A percentile compares a stretch with the other conserved stretches of the same genome.
Conservation (phyloP, 1,140 invertebrate species). For the Euschistus heros region DNA sequence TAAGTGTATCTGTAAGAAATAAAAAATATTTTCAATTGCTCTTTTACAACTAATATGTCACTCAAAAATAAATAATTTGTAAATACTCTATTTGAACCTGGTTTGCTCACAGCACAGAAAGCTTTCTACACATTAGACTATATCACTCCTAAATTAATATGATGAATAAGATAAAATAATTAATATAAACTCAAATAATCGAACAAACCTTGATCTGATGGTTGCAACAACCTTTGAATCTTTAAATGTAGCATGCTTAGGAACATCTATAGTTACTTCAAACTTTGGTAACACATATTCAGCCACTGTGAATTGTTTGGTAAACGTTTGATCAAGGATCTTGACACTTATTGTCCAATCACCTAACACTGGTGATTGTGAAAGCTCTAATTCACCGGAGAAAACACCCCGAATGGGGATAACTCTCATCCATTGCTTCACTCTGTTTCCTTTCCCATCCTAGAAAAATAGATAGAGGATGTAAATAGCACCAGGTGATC, state of each 20-base stretch:
- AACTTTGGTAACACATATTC: constrained; percentile 92
- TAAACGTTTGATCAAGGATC: constrained; percentile 50
- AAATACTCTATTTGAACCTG: too few relatives aligned
- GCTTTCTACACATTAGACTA: too few relatives aligned
- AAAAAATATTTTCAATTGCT: background rate
- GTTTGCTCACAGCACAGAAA: too few relatives aligned
- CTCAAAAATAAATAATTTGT: too few relatives aligned
- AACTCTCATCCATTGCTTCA: constrained; percentile 66
- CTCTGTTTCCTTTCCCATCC: constrained; percentile 69
- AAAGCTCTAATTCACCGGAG: constrained; percentile 64
- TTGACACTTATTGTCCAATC: constrained; percentile 72
- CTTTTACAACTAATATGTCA: too few relatives aligned
- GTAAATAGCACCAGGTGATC: background rate
- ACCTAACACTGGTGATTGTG: constrained; percentile 78
- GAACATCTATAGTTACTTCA: constrained; percentile 69
- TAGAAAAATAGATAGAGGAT: constrained; percentile 29
- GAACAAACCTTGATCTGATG: constrained; percentile 62
- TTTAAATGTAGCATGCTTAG: constrained; percentile 67
- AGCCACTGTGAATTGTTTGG: constrained; percentile 65
- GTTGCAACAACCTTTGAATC: constrained; percentile 64
- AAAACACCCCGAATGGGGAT: constrained; percentile 64
- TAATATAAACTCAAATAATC: too few relatives aligned
- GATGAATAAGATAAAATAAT: too few relatives aligned
- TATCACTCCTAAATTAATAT: too few relatives aligned
- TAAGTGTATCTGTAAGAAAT: constrained; percentile 54